Evolutionary conservation across 2,888 invertebrate genomes (phyloP), one percentile per base, ranked within the genome.

Genomic region (Gandaritis pyraliata): DNA sequence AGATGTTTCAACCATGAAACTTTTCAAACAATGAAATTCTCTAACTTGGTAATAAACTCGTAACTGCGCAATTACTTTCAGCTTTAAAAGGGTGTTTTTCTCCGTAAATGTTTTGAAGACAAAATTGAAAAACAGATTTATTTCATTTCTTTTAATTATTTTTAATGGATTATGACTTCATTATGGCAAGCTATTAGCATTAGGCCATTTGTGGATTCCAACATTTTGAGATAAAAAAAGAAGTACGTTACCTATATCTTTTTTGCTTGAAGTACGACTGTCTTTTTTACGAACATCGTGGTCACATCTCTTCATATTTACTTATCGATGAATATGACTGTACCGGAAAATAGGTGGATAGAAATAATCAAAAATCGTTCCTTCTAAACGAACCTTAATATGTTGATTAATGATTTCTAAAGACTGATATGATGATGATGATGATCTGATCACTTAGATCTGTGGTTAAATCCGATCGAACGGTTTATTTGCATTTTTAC

Each of bases 401-500:
- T 23, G 23, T 23, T 23, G 3, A 5, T 5, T 6, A 23, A 6
- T 23, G 23, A 23, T 5, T n/a, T n/a, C 2, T 23, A 23, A 23
- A 23, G 6, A 6, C 23, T 23, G 23, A 23, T 23, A 23, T 1
- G 1, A 23, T 33, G 33, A 7, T 33, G 33, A 33, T 33, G 33
- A 33, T 33, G 33, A 45, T 12, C 11, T 45, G 39, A 7, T 16
- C 4, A 0, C 38, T 10, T 18, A 11, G 23, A 50, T 15, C 13
- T 11, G 33, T 18, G 36, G 29, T 8, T 29, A 39, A 11, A 36
- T 41, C 12, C 41, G 48, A 58, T 58, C 49, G 57, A 60, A 50
- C 55, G 64, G 61, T 63, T 66, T 69, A 69, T 74, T 76, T 73
- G 60, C 69, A 72, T 72, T 70, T 75, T 77, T 65, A 71, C 72